phyloP scores from a whole-genome alignment of 2,888 invertebrate species.

The Caenorhabditis angaria region DNA sequence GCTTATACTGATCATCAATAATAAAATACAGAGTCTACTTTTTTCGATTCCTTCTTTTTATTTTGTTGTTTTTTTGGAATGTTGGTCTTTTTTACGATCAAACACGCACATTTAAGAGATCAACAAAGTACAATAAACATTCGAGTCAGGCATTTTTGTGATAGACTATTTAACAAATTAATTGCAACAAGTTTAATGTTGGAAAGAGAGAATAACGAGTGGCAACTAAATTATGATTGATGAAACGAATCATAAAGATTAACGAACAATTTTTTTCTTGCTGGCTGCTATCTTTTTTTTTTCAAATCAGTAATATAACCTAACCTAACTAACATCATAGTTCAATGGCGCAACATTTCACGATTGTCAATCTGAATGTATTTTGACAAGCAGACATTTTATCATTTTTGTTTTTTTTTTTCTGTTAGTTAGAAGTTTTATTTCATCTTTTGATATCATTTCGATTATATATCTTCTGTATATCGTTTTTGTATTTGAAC shows the following conservation, averaged over 20 bases:
- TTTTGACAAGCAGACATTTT: background rate
- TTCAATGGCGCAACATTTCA: background rate
- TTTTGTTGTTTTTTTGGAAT: no score
- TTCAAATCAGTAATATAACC: background rate
- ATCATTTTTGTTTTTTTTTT: background rate
- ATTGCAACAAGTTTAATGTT: background rate
- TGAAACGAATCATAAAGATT: background rate
- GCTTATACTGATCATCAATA: no score
- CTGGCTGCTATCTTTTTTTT: no score
- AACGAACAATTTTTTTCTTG: background rate
- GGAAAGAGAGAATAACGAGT: no score
- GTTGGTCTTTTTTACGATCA: constrained; percentile 5
- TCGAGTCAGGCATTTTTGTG: background rate
- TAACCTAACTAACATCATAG: background rate
- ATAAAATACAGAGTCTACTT: no score
- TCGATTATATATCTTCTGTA: background rate
- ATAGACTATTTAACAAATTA: background rate
- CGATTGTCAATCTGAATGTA: background rate
- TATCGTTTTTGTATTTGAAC: background rate
- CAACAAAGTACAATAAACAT: constrained; percentile 11
- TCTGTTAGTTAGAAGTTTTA: background rate
- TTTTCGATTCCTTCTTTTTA: no score
- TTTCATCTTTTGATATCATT: constrained; percentile 2
- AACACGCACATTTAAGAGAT: constrained; percentile 9
- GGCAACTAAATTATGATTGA: background rate